Conservation (phyloP, 2,888 invertebrate species). For the Omphaloscelis lunosa region DNA sequence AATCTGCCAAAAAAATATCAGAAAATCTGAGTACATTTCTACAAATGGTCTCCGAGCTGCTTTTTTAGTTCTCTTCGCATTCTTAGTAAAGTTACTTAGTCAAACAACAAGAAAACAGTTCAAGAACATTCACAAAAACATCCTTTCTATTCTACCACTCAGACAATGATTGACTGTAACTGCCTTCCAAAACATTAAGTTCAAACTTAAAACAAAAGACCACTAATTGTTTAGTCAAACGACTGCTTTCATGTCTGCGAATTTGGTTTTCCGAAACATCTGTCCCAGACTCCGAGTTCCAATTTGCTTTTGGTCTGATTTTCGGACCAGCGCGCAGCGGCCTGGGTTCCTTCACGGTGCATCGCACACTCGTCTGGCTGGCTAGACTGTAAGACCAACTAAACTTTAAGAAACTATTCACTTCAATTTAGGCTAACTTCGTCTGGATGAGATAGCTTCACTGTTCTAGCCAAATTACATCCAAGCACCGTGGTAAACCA, state of each 20-base stretch:
- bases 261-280: conserved; percentile 32
- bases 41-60: not conserved
- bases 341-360: conserved; percentile 40
- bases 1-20: no score
- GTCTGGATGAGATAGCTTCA: conserved; percentile 32
- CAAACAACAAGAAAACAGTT: conserved; percentile 23
- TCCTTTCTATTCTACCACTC: conserved; percentile 16
- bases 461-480: conserved; percentile 34
- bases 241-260: conserved; percentile 27
- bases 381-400: conserved; percentile 44
- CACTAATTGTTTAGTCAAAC: conserved; percentile 44
- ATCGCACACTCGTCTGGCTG: conserved; percentile 30
- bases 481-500: not conserved
- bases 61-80: not conserved
- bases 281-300: conserved; percentile 18
- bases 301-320: conserved; percentile 34
- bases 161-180: conserved; percentile 44
- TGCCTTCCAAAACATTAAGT: conserved; percentile 38
- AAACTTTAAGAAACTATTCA: conserved; percentile 57
- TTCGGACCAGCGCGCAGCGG: conserved; percentile 25
- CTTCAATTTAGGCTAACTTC: conserved; percentile 53
- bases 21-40: not conserved
- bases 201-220: conserved; percentile 45
- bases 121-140: conserved; percentile 41
- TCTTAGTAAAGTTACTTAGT: conserved; percentile 9